Conservation (phyloP, 2,797 vertebrate genomes). For the Tamandua tetradactyla region DNA sequence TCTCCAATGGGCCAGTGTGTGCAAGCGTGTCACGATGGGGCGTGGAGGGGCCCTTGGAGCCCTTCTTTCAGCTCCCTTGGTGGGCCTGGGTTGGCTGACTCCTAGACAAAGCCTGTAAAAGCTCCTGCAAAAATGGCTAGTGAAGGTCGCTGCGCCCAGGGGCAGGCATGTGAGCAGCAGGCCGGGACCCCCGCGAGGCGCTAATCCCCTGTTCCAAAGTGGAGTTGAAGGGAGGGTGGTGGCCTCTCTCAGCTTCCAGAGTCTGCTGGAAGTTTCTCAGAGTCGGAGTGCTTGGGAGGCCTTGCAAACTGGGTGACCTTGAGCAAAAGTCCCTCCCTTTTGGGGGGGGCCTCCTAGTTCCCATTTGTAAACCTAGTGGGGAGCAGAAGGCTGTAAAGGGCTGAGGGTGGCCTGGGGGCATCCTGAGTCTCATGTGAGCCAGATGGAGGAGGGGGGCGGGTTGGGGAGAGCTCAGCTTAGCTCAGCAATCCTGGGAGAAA, state of each 20-base stretch:
- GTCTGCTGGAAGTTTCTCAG: neutral
- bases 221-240: neutral
- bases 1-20: constrained; percentile 59
- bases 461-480: neutral
- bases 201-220: neutral
- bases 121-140: constrained; percentile 24
- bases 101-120: constrained; percentile 33
- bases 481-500: neutral
- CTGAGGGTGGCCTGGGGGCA: neutral
- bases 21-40: constrained; percentile 64
- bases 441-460: no score
- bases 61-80: constrained; percentile 58
- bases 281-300: neutral
- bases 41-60: constrained; percentile 56
- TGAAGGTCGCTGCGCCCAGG: neutral
- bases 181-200: constrained; percentile 22
- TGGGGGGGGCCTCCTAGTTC: neutral
- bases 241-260: no score
- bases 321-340: neutral
- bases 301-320: fast-evolving
- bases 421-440: neutral
- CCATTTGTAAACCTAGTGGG: neutral
- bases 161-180: neutral
- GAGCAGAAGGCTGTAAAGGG: neutral
- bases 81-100: constrained; percentile 58